These are phyloP conservation scores for Pygocentrus nattereri DNA, from an alignment of 2,797 vertebrate species.

Conservation along the genomic window DNA sequence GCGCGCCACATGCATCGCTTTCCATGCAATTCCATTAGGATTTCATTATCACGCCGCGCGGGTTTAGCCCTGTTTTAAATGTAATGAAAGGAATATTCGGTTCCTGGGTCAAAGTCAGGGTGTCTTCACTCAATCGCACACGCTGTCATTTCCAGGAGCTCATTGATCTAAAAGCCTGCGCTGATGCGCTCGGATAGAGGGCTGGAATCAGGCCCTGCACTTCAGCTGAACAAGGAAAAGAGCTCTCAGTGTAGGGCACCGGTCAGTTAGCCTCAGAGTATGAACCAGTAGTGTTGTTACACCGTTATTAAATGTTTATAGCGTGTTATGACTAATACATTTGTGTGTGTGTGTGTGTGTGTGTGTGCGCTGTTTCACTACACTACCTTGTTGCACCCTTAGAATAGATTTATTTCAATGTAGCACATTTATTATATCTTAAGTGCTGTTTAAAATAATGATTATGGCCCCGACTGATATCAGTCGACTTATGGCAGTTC, in stretches of 20 bases:
- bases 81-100: slow-evolving; percentile 76
- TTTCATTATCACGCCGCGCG: slow-evolving; percentile 77
- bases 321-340: neutral
- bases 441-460: too few relatives aligned
- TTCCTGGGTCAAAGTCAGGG: slow-evolving; percentile 75
- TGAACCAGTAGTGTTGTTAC: neutral
- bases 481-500: too few relatives aligned
- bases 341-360: too few relatives aligned
- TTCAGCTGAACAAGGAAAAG: neutral
- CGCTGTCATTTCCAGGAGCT: slow-evolving; percentile 66
- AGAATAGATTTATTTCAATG: too few relatives aligned
- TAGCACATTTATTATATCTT: too few relatives aligned
- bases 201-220: slow-evolving; percentile 25
- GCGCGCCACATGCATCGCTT: slow-evolving; percentile 73
- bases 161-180: slow-evolving; percentile 76
- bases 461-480: too few relatives aligned
- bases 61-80: slow-evolving; percentile 71
- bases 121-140: slow-evolving; percentile 64
- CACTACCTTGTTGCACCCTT: neutral
- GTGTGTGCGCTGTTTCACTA: too few relatives aligned
- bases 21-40: slow-evolving; percentile 82
- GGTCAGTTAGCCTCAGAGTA: neutral
- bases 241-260: neutral
- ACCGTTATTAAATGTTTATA: neutral
- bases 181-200: slow-evolving; percentile 24